Base-by-base conservation (phyloP, 2,888 invertebrate species). In the Meiosimyza platycephala region DNA sequence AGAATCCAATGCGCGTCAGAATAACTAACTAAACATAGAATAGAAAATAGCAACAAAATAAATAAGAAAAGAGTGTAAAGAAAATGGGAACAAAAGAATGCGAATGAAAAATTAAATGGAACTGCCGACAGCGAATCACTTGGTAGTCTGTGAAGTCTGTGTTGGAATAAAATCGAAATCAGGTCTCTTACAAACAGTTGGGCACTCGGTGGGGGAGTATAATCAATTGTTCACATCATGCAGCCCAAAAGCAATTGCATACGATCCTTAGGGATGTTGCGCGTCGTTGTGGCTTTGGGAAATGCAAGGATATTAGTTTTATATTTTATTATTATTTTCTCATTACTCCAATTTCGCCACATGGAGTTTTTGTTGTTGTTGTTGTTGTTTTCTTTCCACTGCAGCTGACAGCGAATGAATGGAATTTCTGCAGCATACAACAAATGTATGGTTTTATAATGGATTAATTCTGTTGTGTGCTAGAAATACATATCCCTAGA, bases 91-190 rank as follows among this genome's bases (percentile, higher is more conserved):
- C 18, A 16, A 59, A 59, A 59, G 59, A 13, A 22, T 18, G 16
- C 22, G 22, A 22, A 59, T 59, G 59, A 59, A 22, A n/a, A n/a
- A 62, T 62, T 62, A 40, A 64, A 64, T 64, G 48, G 64, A 64
- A 51, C 64, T 50, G 64, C 50, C 50, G 48, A 47, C 64, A 50
- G 50, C 64, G 28, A 33, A 28, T 16, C 33, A 40, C 60, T 62
- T n/a, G 40, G 40, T 40, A 62, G 60, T 40, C 33, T 33, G 40
- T 40, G 47, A 40, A n/a, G 60, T 13, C 18, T 7, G 6, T 28
- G 57, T 7, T 7, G n/a, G 47, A 22, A 16, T 16, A 11, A 62
- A 62, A 62, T 22, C 28, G 28, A 33, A 62, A 28, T 40, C 60
- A 62, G 60, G 60, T 62, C 66, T 51, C 66, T 40, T 59, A 28